phyloP scores from a whole-genome alignment of 2,113 vertebrate genomes.

The Lophura nycthemera region DNA sequence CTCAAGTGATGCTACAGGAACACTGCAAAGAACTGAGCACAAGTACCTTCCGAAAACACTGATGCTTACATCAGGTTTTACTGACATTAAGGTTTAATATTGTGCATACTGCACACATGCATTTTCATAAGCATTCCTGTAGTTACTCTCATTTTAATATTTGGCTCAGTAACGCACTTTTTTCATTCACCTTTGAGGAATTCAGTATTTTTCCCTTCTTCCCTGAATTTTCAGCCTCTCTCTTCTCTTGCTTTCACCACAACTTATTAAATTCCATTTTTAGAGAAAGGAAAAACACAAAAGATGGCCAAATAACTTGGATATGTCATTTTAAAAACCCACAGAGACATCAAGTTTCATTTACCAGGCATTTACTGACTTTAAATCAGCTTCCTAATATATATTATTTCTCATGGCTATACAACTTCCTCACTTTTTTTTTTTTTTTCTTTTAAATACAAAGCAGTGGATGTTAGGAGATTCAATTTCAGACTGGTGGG shows the following conservation, averaged over 20 bases:
- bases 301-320: background rate
- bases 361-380: conserved; percentile 6
- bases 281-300: background rate
- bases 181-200: background rate
- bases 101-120: background rate
- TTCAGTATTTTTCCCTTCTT: background rate
- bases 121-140: background rate
- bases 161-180: background rate
- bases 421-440: background rate
- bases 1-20: background rate
- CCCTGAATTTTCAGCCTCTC: background rate
- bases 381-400: background rate
- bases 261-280: background rate
- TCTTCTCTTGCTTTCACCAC: background rate
- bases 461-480: background rate
- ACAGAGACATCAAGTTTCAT: background rate
- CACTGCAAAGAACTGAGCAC: background rate
- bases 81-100: background rate
- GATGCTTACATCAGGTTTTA: background rate
- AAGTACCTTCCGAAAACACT: background rate
- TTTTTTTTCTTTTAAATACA: background rate
- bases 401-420: background rate
- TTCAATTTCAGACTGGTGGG: background rate
- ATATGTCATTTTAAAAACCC: background rate
- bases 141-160: background rate